Conservation (phyloP, 1,140 invertebrate genomes). For the Mylabris phalerata region DNA sequence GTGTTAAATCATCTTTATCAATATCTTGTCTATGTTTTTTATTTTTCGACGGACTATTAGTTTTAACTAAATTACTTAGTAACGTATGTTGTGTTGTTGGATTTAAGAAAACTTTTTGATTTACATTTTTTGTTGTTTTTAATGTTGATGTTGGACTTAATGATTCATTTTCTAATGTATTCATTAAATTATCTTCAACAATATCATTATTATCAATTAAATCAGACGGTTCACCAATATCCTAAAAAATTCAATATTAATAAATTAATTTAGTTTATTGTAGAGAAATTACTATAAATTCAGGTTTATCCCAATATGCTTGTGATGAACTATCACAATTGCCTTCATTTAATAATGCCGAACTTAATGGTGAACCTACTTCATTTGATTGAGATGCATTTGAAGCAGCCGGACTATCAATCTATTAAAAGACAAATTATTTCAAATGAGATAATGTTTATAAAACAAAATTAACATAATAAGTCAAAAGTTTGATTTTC, state of each 20-base stretch:
- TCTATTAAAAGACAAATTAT: background rate
- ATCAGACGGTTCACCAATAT: background rate
- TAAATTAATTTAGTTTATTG: background rate
- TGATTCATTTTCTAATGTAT: slow-evolving; percentile 10
- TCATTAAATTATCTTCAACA: slow-evolving; percentile 10
- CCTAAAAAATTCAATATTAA: background rate
- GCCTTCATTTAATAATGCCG: slow-evolving; percentile 6
- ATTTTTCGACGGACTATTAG: slow-evolving; percentile 17
- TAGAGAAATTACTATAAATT: slow-evolving; percentile 16
- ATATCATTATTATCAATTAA: background rate
- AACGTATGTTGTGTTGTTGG: slow-evolving; percentile 28
- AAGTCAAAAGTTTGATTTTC: too few relatives aligned
- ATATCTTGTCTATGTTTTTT: slow-evolving; percentile 10
- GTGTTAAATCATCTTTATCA: background rate
- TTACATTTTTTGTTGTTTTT: slow-evolving; percentile 2
- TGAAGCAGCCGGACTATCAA: slow-evolving; percentile 9
- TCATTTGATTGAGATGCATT: slow-evolving; percentile 5
- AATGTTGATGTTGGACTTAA: background rate
- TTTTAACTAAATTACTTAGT: slow-evolving; percentile 31
- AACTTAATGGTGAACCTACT: slow-evolving; percentile 7
- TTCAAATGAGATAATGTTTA: background rate
- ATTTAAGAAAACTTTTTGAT: slow-evolving; percentile 32
- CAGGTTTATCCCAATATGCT: slow-evolving; percentile 23
- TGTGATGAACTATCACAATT: slow-evolving; percentile 1
- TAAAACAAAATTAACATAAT: too few relatives aligned